phyloP scores from a whole-genome alignment of 2,797 vertebrate genomes.

The Pangasius macronema region DNA sequence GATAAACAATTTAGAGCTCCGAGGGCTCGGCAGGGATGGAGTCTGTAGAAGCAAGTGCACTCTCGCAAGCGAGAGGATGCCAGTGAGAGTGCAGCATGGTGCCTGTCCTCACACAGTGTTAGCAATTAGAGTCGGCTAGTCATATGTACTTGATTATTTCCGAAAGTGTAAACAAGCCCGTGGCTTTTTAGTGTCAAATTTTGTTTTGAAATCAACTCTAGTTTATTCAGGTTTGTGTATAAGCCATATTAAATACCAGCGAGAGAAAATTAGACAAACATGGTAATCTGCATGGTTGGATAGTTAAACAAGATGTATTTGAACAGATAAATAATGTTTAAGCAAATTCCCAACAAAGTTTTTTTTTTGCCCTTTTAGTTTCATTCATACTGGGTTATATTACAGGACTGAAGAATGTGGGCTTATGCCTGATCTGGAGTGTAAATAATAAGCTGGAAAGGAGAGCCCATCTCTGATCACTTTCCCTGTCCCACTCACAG shows the following conservation, averaged over 20 bases:
- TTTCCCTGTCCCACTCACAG: slow-evolving; percentile 46
- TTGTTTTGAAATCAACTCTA: slow-evolving; percentile 15
- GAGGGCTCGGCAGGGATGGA: slow-evolving; percentile 75
- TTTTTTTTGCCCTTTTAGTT: background rate
- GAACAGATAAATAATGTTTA: slow-evolving; percentile 16
- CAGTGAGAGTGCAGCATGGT: slow-evolving; percentile 35
- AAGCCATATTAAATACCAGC: slow-evolving; percentile 9
- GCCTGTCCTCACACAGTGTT: slow-evolving; percentile 42
- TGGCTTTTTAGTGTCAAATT: slow-evolving; percentile 37
- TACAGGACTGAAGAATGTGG: slow-evolving; percentile 30
- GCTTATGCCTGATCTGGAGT: slow-evolving; percentile 17
- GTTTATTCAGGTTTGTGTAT: slow-evolving; percentile 12
- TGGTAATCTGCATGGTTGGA: background rate
- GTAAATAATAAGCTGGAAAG: slow-evolving; percentile 37
- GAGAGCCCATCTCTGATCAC: slow-evolving; percentile 35
- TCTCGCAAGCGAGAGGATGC: slow-evolving; percentile 28
- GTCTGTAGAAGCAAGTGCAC: slow-evolving; percentile 52
- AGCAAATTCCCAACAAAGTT: slow-evolving; percentile 23
- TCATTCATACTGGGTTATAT: slow-evolving; percentile 21
- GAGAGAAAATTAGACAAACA: slow-evolving; percentile 6
- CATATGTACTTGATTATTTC: slow-evolving; percentile 43
- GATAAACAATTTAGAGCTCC: slow-evolving; percentile 87
- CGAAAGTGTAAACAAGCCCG: slow-evolving; percentile 43
- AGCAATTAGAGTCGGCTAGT: slow-evolving; percentile 45
- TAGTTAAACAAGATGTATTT: slow-evolving; percentile 2